Base-by-base conservation (phyloP, 2,797 vertebrate genomes). In the Enteromius paludinosus region DNA sequence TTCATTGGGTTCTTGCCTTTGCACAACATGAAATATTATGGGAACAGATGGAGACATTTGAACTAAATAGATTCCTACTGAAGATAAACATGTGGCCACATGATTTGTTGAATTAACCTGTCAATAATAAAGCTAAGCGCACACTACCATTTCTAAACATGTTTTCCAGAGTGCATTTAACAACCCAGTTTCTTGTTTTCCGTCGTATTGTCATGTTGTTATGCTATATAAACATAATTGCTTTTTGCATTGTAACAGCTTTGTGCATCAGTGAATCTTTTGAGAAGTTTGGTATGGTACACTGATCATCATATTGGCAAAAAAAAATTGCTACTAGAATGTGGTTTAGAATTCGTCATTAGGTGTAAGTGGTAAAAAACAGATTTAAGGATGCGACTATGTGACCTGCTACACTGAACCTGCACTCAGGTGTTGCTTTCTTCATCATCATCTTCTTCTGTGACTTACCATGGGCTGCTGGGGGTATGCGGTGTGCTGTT, bases 381-480 rank as follows among this genome's bases (percentile, higher is more conserved):
- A 20, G 33, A 84, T 59, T 41, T 43, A 64, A 38, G 18, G 47
- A 72, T 14, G 45, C 61, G 41, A 78, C 14, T 20, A 69, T 41
- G 10, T 52, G 8, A 25, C 17, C 33, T 77, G 10, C 68, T 25
- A 35, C 5, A 30, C 49, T 65, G 23, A 73, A 64, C 25, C 68
- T 75, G 30, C 11, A 41, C 23, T 38, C 23, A 52, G 28, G 71
- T 52, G 1, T 10, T 12, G 15, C 71, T 25, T 45, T 84, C n/a
- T 35, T 73, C 47, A 3, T 59, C 47, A 3, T 59, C 30, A 49
- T 66, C 82, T 17, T 66, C 82, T 17, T 43, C 82, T 72, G 72
- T 33, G 82, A 91, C 98, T 98, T 95, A 99, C 98, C 97, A 93
- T 95, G 79, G 93, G 91, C 89, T 96, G 93, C 49, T 93, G 89